Base-by-base conservation (phyloP, 2,797 vertebrate species). In the Hafferia zeledoni region DNA sequence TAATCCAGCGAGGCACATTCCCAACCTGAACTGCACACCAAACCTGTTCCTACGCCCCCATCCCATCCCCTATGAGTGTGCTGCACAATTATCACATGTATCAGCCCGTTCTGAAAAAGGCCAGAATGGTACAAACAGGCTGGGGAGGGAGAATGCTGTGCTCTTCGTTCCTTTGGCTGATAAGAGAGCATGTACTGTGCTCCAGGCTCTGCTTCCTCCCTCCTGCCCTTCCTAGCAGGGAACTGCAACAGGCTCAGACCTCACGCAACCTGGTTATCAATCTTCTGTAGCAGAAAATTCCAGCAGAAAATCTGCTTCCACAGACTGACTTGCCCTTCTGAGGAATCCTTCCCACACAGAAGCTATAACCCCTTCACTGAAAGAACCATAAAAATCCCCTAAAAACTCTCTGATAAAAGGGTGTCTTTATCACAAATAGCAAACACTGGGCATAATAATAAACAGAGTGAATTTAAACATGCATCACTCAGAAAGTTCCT, bases 41-140 rank as follows among this genome's bases (percentile, higher is more conserved):
- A 87, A 95, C 95, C 91, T 92, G 80, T 97, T 96, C 25, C 71
- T 92, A 74, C 30, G 0, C 82, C 57, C 83, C 75, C 44, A n/a
- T 60, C 56, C 41, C 33, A 2, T 63, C 56, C 41, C n/a, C 2
- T 20, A 8, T 3, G 1, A 81, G 43, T 3, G 20, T 9, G 33
- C 76, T 39, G 86, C 41, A 70, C 44, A 47, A 46, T 31, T 46
- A 46, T 9, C 0, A 0, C 59, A 46, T 7, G 5, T 76, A 74
- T 33, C 3, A 5, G 63, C 87, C 82, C 59, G 52, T 47, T 80
- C 60, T 56, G 59, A 50, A 88, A 94, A 69, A 76, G 44, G n/a
- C 1, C 0, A 64, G 57, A 78, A 56, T 63, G 0, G 0, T 16
- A 24, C 17, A 22, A 67, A 63, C 5, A 3, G 83, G 30, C 61